phyloP scores from a whole-genome alignment of 2,797 vertebrate genomes.

The Microhierax caerulescens region DNA sequence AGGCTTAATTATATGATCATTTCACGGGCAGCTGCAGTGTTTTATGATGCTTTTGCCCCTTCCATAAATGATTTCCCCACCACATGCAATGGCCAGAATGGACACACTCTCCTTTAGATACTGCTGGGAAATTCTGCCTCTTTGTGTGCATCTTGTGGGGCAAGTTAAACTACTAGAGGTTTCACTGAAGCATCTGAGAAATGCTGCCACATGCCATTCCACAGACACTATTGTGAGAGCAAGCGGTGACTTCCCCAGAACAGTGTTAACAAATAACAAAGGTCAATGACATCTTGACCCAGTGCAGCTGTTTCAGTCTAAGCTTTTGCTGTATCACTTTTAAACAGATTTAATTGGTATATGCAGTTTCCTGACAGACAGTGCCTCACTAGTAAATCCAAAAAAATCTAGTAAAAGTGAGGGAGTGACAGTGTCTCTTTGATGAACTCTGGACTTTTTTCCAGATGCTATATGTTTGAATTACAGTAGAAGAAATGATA shows the following conservation, averaged over 20 bases:
- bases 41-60: neutral
- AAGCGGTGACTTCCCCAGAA: neutral
- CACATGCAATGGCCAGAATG: neutral
- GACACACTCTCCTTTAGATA: neutral
- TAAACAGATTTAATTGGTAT: neutral
- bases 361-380: neutral
- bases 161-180: neutral
- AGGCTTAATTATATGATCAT: neutral
- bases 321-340: neutral
- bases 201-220: neutral
- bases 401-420: neutral
- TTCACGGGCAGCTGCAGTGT: neutral
- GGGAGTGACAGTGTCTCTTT: neutral
- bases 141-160: neutral
- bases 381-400: neutral
- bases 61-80: neutral
- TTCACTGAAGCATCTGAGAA: neutral
- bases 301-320: neutral
- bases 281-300: neutral
- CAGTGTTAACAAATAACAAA: neutral
- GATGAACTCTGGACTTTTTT: neutral
- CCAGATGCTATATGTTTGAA: neutral
- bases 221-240: neutral
- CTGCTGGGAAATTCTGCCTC: neutral
- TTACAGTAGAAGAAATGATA: neutral